Percentiles rank a stretch among this genome's conserved stretches.
phyloP scores from a whole-genome alignment of 2,888 invertebrate genomes.

The Margaritifera margaritifera region DNA sequence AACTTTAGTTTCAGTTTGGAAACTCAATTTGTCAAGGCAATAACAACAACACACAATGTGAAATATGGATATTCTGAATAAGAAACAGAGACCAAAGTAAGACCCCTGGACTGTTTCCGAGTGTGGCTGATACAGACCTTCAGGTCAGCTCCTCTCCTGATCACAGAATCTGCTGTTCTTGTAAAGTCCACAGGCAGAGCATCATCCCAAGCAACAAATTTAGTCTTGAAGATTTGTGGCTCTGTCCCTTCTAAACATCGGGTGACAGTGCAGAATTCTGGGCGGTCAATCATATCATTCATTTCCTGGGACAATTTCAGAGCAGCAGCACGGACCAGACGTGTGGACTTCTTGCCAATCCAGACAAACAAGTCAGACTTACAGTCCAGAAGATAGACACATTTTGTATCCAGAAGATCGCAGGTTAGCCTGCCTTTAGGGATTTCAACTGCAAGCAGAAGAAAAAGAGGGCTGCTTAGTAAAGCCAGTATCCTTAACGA shows the following conservation, averaged over 20 bases:
- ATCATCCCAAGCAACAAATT: conserved; percentile 98
- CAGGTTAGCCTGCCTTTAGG: conserved; percentile 79
- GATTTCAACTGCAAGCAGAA: conserved; percentile 63
- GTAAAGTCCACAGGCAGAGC: conserved; percentile 98
- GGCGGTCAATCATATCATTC: conserved; percentile 89
- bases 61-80: neutral
- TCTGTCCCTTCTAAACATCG: conserved; percentile 89
- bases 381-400: conserved; percentile 97
- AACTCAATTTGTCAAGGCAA: too few relatives aligned
- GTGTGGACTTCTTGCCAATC: conserved; percentile 98
- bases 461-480: neutral
- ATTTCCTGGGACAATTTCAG: conserved; percentile 97
- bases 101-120: neutral
- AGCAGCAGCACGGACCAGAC: conserved; percentile 94
- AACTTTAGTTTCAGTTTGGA: too few relatives aligned
- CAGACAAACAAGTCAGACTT: conserved; percentile 95
- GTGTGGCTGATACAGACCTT: conserved; percentile 74
- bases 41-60: neutral
- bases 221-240: conserved; percentile 89
- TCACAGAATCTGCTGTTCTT: conserved; percentile 96
- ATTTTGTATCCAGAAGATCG: conserved; percentile 87
- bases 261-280: conserved; percentile 89
- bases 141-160: conserved; percentile 95
- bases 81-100: too few relatives aligned
- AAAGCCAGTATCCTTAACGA: neutral